Base-by-base conservation (phyloP, 2,113 vertebrate species). In the Pseudois nayaur region DNA sequence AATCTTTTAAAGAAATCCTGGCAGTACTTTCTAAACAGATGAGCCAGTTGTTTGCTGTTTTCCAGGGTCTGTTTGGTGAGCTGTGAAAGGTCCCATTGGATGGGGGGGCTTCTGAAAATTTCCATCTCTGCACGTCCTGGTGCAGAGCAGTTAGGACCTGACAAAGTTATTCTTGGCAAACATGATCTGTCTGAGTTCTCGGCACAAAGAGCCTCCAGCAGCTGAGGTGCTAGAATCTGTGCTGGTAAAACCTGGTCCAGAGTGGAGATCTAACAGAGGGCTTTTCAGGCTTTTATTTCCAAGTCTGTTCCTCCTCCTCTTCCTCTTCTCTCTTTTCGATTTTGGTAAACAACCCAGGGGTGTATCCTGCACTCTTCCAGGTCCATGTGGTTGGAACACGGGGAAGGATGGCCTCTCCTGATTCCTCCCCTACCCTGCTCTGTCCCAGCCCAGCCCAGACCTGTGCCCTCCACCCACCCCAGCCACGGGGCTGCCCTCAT, bases 101-200 rank as follows among this genome's bases (percentile, higher is more conserved):
- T 54, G 87, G 33, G 78, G 78, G 71, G 79, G 29, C 85, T 93
- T 96, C 94, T 89, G 97, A 81, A 98, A 98, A 96, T 98, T 98
- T 98, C 98, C 89, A 3, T 83, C 87, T 81, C 55, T 76, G 48
- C 96, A 89, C 79, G 33, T 88, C 62, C 84, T 43, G 67, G 85
- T 97, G 98, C 97, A 98, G 98, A 98, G 97, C 91, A 85, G 91
- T 96, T 93, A 87, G n/a, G 95, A 95, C 87, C 93, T 96, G 97
- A 95, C 82, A 64, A 90, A 87, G 95, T 98, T 98, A 95, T 98
- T 98, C 94, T 98, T 98, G 98, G 98, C 99, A 98, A 94, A 95
- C 0, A 57, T 71, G 52, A 17, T 93, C 59, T 86, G 45, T 90
- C 96, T 98, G 95, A 90, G 94, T 97, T 98, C 97, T 98, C 79